Percentiles rank a stretch among this genome's conserved stretches.
These are phyloP conservation scores for Brachionus calyciflorus DNA, from an alignment of 1,140 invertebrate genomes.

Conservation along the genomic window DNA sequence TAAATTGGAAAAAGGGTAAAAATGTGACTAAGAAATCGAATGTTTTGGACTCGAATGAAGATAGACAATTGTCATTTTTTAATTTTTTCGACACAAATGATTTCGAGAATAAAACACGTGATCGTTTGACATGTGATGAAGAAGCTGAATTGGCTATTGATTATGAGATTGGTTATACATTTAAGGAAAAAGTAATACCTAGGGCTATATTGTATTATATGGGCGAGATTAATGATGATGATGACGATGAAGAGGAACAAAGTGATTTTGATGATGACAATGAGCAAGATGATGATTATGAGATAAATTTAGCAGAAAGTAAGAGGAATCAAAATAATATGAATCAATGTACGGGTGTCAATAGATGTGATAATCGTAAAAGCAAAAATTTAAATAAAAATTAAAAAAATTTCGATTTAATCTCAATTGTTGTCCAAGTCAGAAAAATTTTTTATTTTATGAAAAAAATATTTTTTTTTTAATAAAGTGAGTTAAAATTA, in stretches of 20 bases:
- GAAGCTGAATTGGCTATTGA: conserved; percentile 61
- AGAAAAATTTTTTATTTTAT: too few species aligned
- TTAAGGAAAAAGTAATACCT: conserved; percentile 85
- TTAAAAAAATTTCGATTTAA: too few species aligned
- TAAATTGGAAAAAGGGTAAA: conserved; percentile 92
- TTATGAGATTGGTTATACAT: conserved; percentile 95
- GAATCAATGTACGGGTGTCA: too few species aligned
- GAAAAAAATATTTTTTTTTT: too few species aligned
- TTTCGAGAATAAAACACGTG: conserved; percentile 50
- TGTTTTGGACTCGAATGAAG: conserved; percentile 97
- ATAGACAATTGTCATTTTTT: conserved; percentile 83
- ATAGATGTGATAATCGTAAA: too few species aligned
- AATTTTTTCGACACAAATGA: conserved; percentile 91
- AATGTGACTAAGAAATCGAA: conserved; percentile 93
- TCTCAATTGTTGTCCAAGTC: too few species aligned
- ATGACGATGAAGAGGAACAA: conserved; percentile 53
- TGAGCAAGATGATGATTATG: conserved; percentile 15
- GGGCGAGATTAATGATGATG: conserved; percentile 61
- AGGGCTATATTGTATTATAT: conserved; percentile 89
- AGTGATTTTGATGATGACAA: conserved; percentile 52
- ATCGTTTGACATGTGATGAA: conserved; percentile 66
- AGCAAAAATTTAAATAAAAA: too few species aligned
- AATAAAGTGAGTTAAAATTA: too few species aligned
- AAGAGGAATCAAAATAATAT: too few species aligned
- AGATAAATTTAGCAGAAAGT: neutral